phyloP scores from a whole-genome alignment of 2,797 vertebrate species.

The Rhinichthys osculus region DNA sequence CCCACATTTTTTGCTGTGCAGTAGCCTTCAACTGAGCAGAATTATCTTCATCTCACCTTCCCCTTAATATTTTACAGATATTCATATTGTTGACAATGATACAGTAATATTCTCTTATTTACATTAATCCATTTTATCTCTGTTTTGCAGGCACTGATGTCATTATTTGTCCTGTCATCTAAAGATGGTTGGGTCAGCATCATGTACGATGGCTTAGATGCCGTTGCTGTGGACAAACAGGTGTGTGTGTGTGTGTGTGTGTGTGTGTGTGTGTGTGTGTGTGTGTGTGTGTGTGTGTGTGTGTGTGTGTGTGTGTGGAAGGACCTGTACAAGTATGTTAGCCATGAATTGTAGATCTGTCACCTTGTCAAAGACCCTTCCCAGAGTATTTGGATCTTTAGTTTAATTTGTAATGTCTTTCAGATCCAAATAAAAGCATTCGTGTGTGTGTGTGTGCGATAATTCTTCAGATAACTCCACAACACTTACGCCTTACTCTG shows the following conservation, averaged over 20 bases:
- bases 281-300: no score
- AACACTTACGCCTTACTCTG: conserved; percentile 9
- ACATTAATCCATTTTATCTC: conserved; percentile 12
- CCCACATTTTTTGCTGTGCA: neutral
- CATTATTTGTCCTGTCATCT: conserved; percentile 94
- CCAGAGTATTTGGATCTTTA: no score
- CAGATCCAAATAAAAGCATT: no score
- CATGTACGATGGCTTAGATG: conserved; percentile 95
- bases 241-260: conserved; percentile 69
- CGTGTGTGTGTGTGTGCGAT: neutral
- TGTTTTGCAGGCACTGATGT: conserved; percentile 88
- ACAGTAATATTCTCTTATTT: neutral
- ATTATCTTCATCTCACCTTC: neutral
- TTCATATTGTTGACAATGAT: neutral
- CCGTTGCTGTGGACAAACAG: conserved; percentile 92
- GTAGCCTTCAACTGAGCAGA: neutral
- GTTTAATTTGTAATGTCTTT: no score
- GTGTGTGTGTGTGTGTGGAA: conserved; percentile 66
- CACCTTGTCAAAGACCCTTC: no score
- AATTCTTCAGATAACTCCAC: conserved; percentile 3
- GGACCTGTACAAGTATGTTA: no score
- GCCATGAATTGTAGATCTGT: no score
- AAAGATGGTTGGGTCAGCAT: conserved; percentile 98
- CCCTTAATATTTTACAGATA: conserved; percentile 60
- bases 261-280: neutral